Conservation (phyloP, 2,113 vertebrate species). For the Spilogale gracilis region DNA sequence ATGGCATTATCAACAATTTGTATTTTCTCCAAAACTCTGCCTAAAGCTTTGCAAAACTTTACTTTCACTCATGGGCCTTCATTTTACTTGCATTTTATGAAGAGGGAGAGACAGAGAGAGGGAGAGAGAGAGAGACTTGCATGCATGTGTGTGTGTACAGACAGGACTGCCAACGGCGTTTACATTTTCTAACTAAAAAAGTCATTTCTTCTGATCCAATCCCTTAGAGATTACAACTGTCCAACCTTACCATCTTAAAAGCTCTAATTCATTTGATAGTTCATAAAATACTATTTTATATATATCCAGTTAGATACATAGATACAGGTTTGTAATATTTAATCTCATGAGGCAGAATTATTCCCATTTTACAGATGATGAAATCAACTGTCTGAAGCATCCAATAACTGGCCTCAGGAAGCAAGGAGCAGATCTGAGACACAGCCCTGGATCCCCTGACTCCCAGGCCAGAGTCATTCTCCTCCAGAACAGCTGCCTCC, state of each 20-base stretch:
- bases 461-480: not conserved
- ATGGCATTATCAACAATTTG: not conserved
- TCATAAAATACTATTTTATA: conserved; percentile 23
- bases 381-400: not conserved
- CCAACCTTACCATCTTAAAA: not conserved
- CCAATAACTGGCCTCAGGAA: not conserved
- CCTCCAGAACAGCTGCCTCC: not conserved
- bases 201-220: not conserved
- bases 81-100: conserved; percentile 19
- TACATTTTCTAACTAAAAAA: conserved; percentile 12
- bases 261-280: not conserved
- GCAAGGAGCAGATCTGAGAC: not conserved
- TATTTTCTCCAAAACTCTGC: not conserved
- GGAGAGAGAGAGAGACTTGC: not conserved
- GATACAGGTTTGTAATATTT: not conserved
- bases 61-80: not conserved
- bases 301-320: not conserved
- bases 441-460: not conserved
- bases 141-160: not conserved
- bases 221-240: not conserved
- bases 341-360: not conserved
- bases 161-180: not conserved
- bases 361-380: not conserved
- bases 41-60: conserved; percentile 27
- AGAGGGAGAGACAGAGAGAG: not conserved